Evolutionary conservation across 2,888 invertebrate species (phyloP).

Genomic region (Pardosa pseudoannulata): DNA sequence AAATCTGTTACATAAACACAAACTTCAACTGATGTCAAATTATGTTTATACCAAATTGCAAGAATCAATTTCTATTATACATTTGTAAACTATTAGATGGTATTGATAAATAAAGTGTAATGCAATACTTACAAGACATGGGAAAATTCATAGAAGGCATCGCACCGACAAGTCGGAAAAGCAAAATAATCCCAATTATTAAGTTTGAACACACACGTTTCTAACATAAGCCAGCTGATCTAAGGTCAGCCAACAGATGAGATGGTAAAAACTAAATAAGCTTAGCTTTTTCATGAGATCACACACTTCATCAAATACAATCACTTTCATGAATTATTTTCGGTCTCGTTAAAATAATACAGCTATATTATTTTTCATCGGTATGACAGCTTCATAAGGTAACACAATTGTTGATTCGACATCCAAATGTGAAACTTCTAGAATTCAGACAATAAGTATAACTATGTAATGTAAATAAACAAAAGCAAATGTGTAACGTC

Average conservation of each 20-base stretch:
- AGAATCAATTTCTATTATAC: no score
- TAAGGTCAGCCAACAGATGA: neutral
- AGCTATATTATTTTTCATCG: no score
- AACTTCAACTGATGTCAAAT: no score
- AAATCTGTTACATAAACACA: no score
- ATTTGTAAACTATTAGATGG: no score
- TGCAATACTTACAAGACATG: conserved; percentile 6
- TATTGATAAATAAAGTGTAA: no score
- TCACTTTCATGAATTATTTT: no score
- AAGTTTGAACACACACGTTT: conserved; percentile 21
- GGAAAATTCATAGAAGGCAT: neutral
- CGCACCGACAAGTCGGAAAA: neutral
- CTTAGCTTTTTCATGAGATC: neutral
- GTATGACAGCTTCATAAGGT: neutral
- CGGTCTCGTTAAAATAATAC: no score
- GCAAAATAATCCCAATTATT: conserved; percentile 23
- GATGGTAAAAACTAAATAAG: neutral
- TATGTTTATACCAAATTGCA: no score
- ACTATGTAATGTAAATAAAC: neutral
- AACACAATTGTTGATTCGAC: neutral
- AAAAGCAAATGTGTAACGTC: neutral
- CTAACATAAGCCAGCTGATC: conserved; percentile 43
- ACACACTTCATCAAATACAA: no score
- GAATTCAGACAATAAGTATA: neutral
- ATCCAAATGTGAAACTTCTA: neutral